Percentiles rank a stretch among this genome's conserved stretches.
These are phyloP conservation scores for Tachyglossus aculeatus DNA, from an alignment of 2,797 vertebrate species.

Conservation along the genomic window DNA sequence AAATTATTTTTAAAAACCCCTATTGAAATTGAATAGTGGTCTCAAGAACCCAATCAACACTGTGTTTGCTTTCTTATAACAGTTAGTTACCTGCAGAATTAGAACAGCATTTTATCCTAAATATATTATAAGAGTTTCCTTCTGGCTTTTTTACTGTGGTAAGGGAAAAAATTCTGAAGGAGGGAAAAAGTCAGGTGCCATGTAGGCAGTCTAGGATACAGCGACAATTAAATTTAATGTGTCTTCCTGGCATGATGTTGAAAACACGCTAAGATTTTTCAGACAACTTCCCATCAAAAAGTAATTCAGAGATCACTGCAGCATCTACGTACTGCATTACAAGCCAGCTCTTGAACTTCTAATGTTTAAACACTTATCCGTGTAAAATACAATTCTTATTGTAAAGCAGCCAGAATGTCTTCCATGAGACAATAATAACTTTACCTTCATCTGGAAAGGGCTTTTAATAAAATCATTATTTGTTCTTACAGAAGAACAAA, in stretches of 20 bases:
- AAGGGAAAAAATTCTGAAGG: constrained; percentile 19
- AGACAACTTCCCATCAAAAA: constrained; percentile 52
- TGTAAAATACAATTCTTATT: constrained; percentile 58
- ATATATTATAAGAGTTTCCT: constrained; percentile 43
- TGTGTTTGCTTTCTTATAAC: constrained; percentile 25
- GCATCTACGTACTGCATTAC: constrained; percentile 43
- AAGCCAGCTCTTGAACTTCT: constrained; percentile 55
- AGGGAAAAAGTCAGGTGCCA: constrained; percentile 53
- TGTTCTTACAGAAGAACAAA: constrained; percentile 38
- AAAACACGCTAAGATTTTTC: constrained; percentile 63
- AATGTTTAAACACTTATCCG: constrained; percentile 58
- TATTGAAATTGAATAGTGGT: constrained; percentile 27
- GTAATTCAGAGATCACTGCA: constrained; percentile 54
- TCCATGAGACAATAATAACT: constrained; percentile 66
- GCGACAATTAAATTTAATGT: constrained; percentile 51
- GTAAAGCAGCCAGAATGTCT: constrained; percentile 59
- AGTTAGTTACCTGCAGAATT: constrained; percentile 48
- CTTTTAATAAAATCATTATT: constrained; percentile 50
- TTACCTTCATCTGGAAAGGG: constrained; percentile 60
- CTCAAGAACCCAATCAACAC: constrained; percentile 35
- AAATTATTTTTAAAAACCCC: constrained; percentile 21
- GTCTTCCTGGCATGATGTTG: constrained; percentile 61
- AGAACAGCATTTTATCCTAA: constrained; percentile 51
- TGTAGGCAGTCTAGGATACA: constrained; percentile 44
- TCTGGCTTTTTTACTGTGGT: constrained; percentile 16